Evolutionary conservation across 2,113 vertebrate genomes (phyloP), one percentile per base, ranked within the genome.

Genomic region (Ploceus nigricollis): DNA sequence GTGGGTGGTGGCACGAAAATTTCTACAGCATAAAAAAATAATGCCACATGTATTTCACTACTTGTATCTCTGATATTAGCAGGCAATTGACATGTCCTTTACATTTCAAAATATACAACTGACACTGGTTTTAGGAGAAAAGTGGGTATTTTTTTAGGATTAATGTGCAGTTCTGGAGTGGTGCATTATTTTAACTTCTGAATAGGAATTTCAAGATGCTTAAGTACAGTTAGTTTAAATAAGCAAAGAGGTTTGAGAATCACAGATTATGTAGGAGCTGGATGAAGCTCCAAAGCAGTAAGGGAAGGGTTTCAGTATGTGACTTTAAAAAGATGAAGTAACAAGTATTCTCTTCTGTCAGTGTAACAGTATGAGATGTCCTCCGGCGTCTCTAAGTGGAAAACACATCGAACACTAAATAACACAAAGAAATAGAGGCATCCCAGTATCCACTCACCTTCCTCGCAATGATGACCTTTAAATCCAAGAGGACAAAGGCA

Each of bases 401-500:
- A 81, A 87, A 73, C 7, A 51, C 17, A 27, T 4, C 11, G 6
- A 84, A 27, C 15, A 13, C 3, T 47, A 80, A 54, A 47, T 30
- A 91, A 54, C 14, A 76, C 31, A 54, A 56, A 85, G 42, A 81
- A 68, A 89, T 11, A 11, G 5, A 42, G 58, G 27, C 64, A 68
- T 21, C 11, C n/a, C 56, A 89, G 33, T 13, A 50, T 54, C 35
- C 64, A 88, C 99, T 99, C 97, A 99, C 99, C 98, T 61, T 99
- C 98, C 94, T 99, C 98, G 3, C 99, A 99, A 42, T 99, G 98
- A 19, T 97, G 95, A 35, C 99, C 99, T 96, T 97, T 98, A 98
- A 99, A 99, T 68, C 99, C 99, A 9, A 99, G 98, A 11, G 98
- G 99, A 86, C 99, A 99, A 81, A 99, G 98, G 80, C 99, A 99